phyloP scores from a whole-genome alignment of 2,797 vertebrate genomes.

The Antrozous pallidus region DNA sequence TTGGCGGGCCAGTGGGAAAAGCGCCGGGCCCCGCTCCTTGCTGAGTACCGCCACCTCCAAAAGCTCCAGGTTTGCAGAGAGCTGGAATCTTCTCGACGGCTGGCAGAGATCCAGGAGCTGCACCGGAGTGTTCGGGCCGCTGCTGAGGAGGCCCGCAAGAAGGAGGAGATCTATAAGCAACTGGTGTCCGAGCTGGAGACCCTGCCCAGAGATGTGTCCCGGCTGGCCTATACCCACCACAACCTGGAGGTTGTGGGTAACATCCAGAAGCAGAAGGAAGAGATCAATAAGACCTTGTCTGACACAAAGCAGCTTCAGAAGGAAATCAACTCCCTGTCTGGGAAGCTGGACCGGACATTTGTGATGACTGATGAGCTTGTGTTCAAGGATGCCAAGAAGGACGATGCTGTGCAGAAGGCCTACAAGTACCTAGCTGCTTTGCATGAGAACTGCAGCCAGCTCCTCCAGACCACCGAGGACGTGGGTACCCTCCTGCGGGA shows the following conservation, averaged over 20 bases:
- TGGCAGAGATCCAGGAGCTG: slow-evolving; percentile 89
- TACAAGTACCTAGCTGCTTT: slow-evolving; percentile 96
- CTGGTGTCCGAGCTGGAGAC: slow-evolving; percentile 90
- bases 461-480: slow-evolving; percentile 94
- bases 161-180: slow-evolving; percentile 90
- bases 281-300: slow-evolving; percentile 93
- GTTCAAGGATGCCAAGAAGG: slow-evolving; percentile 96
- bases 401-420: slow-evolving; percentile 93
- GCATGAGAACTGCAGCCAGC: slow-evolving; percentile 94
- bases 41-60: slow-evolving; percentile 88
- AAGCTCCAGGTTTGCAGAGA: slow-evolving; percentile 88
- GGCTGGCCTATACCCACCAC: slow-evolving; percentile 91
- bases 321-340: slow-evolving; percentile 92
- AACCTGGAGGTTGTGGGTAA: slow-evolving; percentile 95
- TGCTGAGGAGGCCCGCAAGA: slow-evolving; percentile 90
- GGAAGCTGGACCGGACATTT: slow-evolving; percentile 93
- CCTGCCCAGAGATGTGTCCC: slow-evolving; percentile 89
- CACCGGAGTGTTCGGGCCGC: slow-evolving; percentile 88
- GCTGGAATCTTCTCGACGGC: slow-evolving; percentile 89
- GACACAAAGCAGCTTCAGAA: slow-evolving; percentile 95
- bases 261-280: slow-evolving; percentile 95
- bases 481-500: slow-evolving; percentile 93
- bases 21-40: slow-evolving; percentile 89
- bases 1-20: slow-evolving; percentile 93
- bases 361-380: slow-evolving; percentile 94